Percentiles rank a stretch among this genome's conserved stretches.
These are phyloP conservation scores for Troides helena DNA, from an alignment of 2,888 invertebrate species.

Conservation along the genomic window DNA sequence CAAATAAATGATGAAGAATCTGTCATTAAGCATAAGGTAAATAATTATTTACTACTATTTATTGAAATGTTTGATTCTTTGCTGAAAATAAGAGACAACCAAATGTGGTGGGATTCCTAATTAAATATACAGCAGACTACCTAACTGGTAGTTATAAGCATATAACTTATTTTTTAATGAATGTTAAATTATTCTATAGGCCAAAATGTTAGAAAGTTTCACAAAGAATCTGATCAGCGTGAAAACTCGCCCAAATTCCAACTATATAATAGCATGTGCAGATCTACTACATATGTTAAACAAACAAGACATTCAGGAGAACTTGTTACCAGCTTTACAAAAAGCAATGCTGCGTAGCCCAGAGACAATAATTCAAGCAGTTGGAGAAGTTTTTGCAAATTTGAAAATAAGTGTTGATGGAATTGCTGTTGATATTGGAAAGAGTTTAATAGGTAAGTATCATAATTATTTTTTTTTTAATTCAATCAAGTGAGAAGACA, in stretches of 20 bases:
- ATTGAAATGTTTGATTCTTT: too few relatives aligned
- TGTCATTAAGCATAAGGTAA: conserved; percentile 80
- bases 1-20: conserved; percentile 68
- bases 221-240: conserved; percentile 88
- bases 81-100: too few relatives aligned
- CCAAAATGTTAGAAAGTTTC: conserved; percentile 84
- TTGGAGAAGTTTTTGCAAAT: conserved; percentile 87
- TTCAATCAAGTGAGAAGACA: too few relatives aligned
- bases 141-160: too few relatives aligned
- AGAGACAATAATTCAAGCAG: conserved; percentile 91
- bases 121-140: too few relatives aligned
- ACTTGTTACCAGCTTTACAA: conserved; percentile 90
- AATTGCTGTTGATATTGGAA: conserved; percentile 88
- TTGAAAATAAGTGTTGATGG: conserved; percentile 88
- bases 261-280: conserved; percentile 83
- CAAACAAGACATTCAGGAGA: conserved; percentile 85
- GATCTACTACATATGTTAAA: conserved; percentile 83
- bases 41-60: too few relatives aligned
- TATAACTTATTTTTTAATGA: too few relatives aligned
- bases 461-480: too few relatives aligned
- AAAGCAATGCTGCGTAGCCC: conserved; percentile 96
- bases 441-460: conserved; percentile 86
- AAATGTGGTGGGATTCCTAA: too few relatives aligned
- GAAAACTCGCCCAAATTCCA: conserved; percentile 86
- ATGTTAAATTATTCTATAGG: conserved; percentile 56